Evolutionary conservation across 1,140 invertebrate species (phyloP), one percentile per base, ranked within the genome.

Genomic region (Heliconius hermathena): DNA sequence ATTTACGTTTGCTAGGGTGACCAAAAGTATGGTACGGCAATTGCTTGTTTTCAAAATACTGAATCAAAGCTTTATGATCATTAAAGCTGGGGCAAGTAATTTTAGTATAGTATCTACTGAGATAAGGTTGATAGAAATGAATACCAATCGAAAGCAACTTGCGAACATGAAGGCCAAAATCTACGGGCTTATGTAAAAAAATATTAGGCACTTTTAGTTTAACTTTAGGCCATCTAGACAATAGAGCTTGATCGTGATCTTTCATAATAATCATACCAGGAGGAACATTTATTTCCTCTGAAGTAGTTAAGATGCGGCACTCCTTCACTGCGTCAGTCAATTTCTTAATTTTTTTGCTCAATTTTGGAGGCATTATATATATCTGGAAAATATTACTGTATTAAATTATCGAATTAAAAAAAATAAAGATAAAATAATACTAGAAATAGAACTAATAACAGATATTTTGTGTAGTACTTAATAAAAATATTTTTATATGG

Each of bases 21-120:
- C 86, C 85, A 83, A 82, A 91, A 66, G 89, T 92, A 76, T 92
- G 87, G 71, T 85, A 91, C 4, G 89, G 88, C 16, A 90, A n/a
- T 77, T 90, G 36, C 8, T 87, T 86, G n/a, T 82, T 83, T 18
- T 90, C 83, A 77, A 89, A 88, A 77, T 88, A 89, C 70, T 88
- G 73, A 29, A 81, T 78, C 57, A 90, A 22, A 13, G 52, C 54
- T 75, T 81, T 85, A 22, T 89, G 85, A 77, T 90, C 88, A 75
- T 87, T 82, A 36, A 87, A 81, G 9, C 85, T 83, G 54, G 29
- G 41, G 54, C 88, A 90, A 16, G 73, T 76, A 71, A 90, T 85
- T 85, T 86, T 90, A 9, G 81, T 87, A 66, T 84, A 85, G 66
- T 85, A 78, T 22, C 70, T 71, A 70, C 79, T 74, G 9, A 78